Base-by-base conservation (phyloP, 37 sponge, comb jelly and placozoan species). In the Tethya wilhelma region DNA sequence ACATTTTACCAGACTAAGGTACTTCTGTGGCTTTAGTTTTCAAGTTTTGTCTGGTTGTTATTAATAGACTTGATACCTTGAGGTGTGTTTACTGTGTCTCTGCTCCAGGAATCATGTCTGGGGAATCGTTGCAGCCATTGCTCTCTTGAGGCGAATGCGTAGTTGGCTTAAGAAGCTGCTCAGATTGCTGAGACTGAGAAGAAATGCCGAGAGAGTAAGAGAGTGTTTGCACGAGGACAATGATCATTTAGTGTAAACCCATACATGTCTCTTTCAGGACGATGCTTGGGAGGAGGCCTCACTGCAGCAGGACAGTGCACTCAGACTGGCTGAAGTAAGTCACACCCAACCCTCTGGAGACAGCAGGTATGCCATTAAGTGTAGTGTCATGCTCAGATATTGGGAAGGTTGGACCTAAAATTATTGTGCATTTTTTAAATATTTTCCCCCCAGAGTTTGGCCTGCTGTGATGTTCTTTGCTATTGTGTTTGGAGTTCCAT, bases 71-170 rank as follows among this genome's bases (percentile, higher is more conserved):
- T n/a, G n/a, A n/a, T n/a, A n/a, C n/a, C n/a, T n/a, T n/a, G n/a
- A n/a, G n/a, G n/a, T n/a, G n/a, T n/a, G n/a, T n/a, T n/a, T n/a
- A n/a, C n/a, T n/a, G n/a, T n/a, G n/a, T n/a, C n/a, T n/a, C n/a
- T n/a, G n/a, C n/a, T n/a, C n/a, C 38, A 89, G 89, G 74, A 89
- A 89, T 38, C 78, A 89, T 17, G 57, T 89, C 23, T 89, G 89
- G 89, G 64, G 71, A 0, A 71, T 89, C 40, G 19, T 89, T 8
- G 39, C 73, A n/a, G 84, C 79, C 49, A 56, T 89, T 26, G 64
- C 79, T 23, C 17, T 89, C 0, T 64, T 89, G 1, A 53, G 79
- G n/a, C 57, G 79, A 23, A 44, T 89, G 14, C 53, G 40, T 40
- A 38, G 43, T 46, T 92, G 79, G 77, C 67, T 92, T 38, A 87